Percentiles rank a stretch among this genome's conserved stretches.
phyloP scores from a whole-genome alignment of 2,797 vertebrate species.

The Masticophis lateralis region DNA sequence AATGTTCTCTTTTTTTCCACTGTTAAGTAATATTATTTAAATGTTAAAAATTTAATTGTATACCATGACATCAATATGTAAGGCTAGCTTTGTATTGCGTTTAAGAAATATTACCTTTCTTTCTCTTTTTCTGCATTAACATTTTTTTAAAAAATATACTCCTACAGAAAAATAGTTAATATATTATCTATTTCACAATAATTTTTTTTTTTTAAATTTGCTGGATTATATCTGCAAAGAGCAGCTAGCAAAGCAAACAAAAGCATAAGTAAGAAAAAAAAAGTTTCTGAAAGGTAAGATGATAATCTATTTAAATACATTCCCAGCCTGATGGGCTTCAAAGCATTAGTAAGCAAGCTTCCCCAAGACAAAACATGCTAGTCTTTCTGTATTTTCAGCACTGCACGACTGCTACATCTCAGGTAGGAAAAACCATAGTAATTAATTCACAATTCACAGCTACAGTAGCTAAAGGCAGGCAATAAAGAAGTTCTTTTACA shows the following conservation, averaged over 20 bases:
- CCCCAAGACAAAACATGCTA: not conserved
- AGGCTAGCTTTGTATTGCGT: not conserved
- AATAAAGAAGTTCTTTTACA: not conserved
- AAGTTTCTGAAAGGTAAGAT: not conserved
- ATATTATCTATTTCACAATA: not conserved
- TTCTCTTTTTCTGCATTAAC: not conserved
- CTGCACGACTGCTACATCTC: not conserved
- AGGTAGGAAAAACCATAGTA: not conserved
- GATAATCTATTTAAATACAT: slow-evolving; percentile 11
- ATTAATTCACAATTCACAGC: not conserved
- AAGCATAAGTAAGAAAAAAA: not conserved
- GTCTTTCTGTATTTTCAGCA: not conserved
- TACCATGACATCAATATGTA: not conserved
- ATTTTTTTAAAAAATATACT: not conserved
- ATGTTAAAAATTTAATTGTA: not conserved
- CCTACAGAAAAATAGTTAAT: not conserved
- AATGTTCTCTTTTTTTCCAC: not conserved
- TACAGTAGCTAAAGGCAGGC: not conserved
- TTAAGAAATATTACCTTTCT: not conserved
- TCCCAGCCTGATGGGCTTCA: slow-evolving; percentile 11
- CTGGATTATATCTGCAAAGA: slow-evolving; percentile 10
- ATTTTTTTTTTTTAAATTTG: not conserved
- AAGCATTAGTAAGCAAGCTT: not conserved
- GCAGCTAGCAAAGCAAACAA: not conserved
- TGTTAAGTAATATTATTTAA: not conserved